Percentiles rank a stretch among this genome's conserved stretches.
These are phyloP conservation scores for Acanthosepion esculentum DNA, from an alignment of 2,888 invertebrate species.

Conservation along the genomic window DNA sequence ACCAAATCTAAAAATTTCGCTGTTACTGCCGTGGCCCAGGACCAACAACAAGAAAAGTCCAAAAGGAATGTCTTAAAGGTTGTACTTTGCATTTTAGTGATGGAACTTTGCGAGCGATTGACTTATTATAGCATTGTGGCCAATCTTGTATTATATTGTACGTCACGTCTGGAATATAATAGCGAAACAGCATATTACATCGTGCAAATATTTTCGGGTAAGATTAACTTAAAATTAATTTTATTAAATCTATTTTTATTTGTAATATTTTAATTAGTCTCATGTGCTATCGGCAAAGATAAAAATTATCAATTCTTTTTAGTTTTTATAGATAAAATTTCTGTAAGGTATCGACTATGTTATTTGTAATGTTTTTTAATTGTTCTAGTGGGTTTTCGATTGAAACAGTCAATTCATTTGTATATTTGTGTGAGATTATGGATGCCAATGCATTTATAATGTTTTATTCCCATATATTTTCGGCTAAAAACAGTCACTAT, in stretches of 20 bases:
- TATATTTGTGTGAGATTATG: too few species aligned
- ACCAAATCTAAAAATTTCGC: too few species aligned
- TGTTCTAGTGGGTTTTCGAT: too few species aligned
- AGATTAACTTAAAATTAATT: slow-evolving; percentile 24
- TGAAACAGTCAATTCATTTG: too few species aligned
- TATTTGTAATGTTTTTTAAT: too few species aligned
- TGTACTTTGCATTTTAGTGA: slow-evolving; percentile 61
- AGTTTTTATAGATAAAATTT: too few species aligned
- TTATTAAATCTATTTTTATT: not conserved
- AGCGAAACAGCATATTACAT: slow-evolving; percentile 63
- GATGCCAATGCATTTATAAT: too few species aligned
- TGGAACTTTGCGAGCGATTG: slow-evolving; percentile 68
- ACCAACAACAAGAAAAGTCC: not conserved
- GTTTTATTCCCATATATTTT: too few species aligned
- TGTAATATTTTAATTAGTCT: not conserved
- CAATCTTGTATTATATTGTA: slow-evolving; percentile 69
- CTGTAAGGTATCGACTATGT: too few species aligned
- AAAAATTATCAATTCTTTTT: too few species aligned
- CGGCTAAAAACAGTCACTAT: too few species aligned
- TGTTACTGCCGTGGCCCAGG: fast-evolving
- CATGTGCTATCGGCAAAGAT: too few species aligned
- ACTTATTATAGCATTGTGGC: slow-evolving; percentile 69
- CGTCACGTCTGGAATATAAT: slow-evolving; percentile 58
- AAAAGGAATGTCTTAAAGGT: slow-evolving; percentile 53
- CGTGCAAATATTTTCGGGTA: slow-evolving; percentile 66